phyloP scores from a whole-genome alignment of 2,797 vertebrate genomes.

The Tamandua tetradactyla region DNA sequence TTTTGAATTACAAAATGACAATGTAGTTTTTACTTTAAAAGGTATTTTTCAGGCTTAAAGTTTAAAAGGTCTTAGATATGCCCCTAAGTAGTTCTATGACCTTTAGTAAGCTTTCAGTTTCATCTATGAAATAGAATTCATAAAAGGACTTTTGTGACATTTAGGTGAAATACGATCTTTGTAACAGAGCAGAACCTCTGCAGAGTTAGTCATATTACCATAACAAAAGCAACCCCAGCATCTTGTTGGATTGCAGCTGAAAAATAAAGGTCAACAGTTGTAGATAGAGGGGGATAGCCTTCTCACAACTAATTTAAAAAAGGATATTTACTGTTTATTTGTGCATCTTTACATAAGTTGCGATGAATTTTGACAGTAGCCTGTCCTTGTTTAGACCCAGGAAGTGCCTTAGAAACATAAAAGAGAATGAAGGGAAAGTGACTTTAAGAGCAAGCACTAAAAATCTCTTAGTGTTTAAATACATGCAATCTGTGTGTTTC shows the following conservation, averaged over 20 bases:
- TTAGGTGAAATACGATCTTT: fast-evolving
- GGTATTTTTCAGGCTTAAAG: background rate
- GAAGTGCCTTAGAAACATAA: background rate
- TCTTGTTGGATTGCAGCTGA: background rate
- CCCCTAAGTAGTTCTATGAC: background rate
- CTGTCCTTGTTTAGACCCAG: background rate
- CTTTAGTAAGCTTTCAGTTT: background rate
- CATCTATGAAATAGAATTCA: background rate
- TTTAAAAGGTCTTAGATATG: background rate
- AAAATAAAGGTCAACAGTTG: conserved; percentile 2
- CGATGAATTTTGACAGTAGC: background rate
- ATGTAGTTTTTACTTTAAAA: background rate
- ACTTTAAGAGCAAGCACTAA: conserved; percentile 2
- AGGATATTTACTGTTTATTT: background rate
- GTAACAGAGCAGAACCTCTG: background rate
- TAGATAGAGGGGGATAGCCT: background rate
- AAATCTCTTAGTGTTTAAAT: background rate
- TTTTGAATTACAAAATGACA: background rate
- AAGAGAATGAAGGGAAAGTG: background rate
- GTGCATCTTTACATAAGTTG: background rate
- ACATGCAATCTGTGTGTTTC: background rate
- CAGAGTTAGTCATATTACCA: background rate
- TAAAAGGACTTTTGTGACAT: background rate
- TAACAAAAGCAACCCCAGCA: background rate
- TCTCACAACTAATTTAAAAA: background rate